A percentile compares a stretch with the other conserved stretches of the same genome.
Conservation (phyloP, 2,888 invertebrate genomes). For the Melinaea menophilus region DNA sequence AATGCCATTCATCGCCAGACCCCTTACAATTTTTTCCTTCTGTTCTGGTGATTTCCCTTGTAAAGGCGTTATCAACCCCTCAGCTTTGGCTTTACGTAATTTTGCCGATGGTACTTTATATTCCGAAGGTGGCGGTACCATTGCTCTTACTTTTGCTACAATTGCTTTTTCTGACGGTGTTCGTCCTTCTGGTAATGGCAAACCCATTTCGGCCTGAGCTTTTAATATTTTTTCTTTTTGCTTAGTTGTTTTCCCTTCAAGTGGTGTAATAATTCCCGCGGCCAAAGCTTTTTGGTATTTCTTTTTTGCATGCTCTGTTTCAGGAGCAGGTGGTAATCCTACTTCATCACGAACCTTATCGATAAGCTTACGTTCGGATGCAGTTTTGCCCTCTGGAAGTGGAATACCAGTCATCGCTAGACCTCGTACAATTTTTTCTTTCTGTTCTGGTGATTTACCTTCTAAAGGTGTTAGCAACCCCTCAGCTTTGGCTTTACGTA, state of each 20-base stretch:
- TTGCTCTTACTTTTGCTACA: neutral
- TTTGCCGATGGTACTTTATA: constrained; percentile 26
- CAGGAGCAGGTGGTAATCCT: constrained; percentile 29
- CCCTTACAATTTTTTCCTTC: constrained; percentile 37
- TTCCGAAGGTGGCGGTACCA: neutral
- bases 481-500: constrained; percentile 31
- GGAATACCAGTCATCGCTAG: constrained; percentile 28
- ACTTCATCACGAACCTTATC: constrained; percentile 29
- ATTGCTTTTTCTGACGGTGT: constrained; percentile 34
- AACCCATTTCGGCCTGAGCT: constrained; percentile 31
- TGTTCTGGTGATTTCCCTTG: constrained; percentile 34
- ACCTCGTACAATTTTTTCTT: constrained; percentile 27
- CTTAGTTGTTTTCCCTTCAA: constrained; percentile 37
- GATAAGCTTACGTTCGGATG: constrained; percentile 31
- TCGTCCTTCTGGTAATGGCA: constrained; percentile 30
- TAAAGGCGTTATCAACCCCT: constrained; percentile 30
- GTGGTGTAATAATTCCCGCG: constrained; percentile 34
- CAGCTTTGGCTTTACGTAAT: constrained; percentile 30
- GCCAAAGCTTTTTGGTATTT: constrained; percentile 28
- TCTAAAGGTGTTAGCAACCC: constrained; percentile 37
- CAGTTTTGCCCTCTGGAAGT: constrained; percentile 23
- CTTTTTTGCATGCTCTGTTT: constrained; percentile 26
- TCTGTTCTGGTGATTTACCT: constrained; percentile 35
- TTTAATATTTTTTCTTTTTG: constrained; percentile 38
- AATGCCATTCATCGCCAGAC: constrained; percentile 37